phyloP scores from a whole-genome alignment of 2,888 invertebrate species.

The Eristalis arbustorum region DNA sequence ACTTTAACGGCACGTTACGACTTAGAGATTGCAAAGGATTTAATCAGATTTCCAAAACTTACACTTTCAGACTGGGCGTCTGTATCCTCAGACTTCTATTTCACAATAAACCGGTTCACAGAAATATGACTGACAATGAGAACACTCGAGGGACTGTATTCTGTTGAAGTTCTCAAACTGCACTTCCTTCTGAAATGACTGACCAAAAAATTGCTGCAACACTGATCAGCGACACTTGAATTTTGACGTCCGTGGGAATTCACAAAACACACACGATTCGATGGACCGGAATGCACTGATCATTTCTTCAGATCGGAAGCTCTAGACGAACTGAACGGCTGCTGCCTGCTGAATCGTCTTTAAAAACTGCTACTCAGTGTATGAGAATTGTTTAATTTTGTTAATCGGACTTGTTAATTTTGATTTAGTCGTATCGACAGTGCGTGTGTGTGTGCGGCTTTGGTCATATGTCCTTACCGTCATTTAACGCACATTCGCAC shows the following conservation, averaged over 20 bases:
- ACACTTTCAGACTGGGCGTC: not conserved
- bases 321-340: slow-evolving; percentile 7
- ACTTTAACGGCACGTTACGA: not conserved
- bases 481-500: not conserved
- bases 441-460: not conserved
- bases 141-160: not conserved
- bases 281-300: not conserved
- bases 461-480: slow-evolving; percentile 12
- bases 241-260: not conserved
- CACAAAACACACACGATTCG: slow-evolving; percentile 4
- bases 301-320: slow-evolving; percentile 18
- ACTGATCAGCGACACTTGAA: not conserved
- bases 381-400: slow-evolving; percentile 1
- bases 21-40: not conserved
- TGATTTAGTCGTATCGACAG: not conserved
- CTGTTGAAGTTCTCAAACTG: not conserved
- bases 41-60: not conserved
- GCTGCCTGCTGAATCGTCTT: not conserved
- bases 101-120: not conserved
- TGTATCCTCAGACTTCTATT: not conserved
- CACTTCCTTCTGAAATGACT: not conserved
- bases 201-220: not conserved
- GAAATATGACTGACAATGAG: not conserved
- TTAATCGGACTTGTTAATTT: slow-evolving; percentile 37
- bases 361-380: not conserved